These are phyloP conservation scores for Macaria notata DNA, from an alignment of 2,888 invertebrate species.

Conservation along the genomic window DNA sequence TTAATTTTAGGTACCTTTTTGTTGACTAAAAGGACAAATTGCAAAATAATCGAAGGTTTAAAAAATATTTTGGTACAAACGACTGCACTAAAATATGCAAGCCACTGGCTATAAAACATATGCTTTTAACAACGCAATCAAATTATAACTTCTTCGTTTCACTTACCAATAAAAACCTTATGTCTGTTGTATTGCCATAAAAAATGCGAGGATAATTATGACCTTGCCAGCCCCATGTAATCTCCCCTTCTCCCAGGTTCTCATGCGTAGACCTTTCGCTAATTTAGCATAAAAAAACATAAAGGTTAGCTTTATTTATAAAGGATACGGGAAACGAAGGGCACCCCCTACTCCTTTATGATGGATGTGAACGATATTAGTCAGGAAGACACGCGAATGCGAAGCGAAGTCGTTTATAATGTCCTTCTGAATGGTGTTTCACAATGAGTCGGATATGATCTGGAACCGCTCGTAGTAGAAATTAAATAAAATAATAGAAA, in stretches of 20 bases:
- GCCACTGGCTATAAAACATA: too few relatives aligned
- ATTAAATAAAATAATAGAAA: too few relatives aligned
- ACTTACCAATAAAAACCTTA: conserved; percentile 16
- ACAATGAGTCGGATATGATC: too few relatives aligned
- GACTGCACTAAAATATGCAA: too few relatives aligned
- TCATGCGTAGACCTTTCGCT: conserved; percentile 32
- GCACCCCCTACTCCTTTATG: conserved; percentile 16
- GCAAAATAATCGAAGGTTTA: too few relatives aligned
- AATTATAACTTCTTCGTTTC: conserved; percentile 19
- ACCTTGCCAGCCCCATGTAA: conserved; percentile 34
- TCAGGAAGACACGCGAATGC: too few relatives aligned
- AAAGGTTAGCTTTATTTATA: conserved; percentile 43
- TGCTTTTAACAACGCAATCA: conserved; percentile 7
- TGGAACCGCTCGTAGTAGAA: too few relatives aligned
- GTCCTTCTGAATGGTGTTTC: too few relatives aligned
- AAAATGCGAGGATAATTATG: conserved; percentile 32
- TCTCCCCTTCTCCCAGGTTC: conserved; percentile 35
- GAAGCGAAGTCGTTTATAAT: too few relatives aligned
- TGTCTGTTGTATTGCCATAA: conserved; percentile 28
- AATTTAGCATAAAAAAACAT: conserved; percentile 39
- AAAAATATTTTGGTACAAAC: too few relatives aligned
- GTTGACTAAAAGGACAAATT: too few relatives aligned
- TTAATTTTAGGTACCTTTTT: too few relatives aligned
- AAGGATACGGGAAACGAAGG: conserved; percentile 45
- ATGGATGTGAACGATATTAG: conserved; percentile 11